Evolutionary conservation across 2,113 vertebrate species (phyloP), one percentile per base, ranked within the genome.

Genomic region (Ibidorhyncha struthersii): DNA sequence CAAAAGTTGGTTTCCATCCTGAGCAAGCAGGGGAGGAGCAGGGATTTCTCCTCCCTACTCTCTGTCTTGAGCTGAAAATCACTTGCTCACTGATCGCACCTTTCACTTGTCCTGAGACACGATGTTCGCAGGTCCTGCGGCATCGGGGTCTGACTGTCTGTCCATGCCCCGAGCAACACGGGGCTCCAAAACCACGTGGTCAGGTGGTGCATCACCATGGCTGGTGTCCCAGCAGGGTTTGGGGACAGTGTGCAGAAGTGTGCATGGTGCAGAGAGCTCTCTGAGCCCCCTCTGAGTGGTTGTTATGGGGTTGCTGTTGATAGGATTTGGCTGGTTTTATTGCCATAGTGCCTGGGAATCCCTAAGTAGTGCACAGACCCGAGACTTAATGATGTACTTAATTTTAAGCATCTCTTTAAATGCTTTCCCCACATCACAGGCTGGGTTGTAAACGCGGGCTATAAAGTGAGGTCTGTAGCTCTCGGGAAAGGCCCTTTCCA

Each of bases 131-230:
- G 62, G 45, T 21, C 50, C 19, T 22, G 36, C 50, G 25, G 10
- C 19, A 11, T 43, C 2, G 0, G 50, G 19, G 22, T 26, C 38
- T 93, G 58, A 34, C 56, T 70, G 9, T 15, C 40, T 82, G 32
- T 30, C 45, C 1, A 0, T 63, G n/a, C 14, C 70, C 70, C 3
- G 4, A 0, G 38, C 52, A 50, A n/a, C 45, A 19, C 2, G 1
- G 25, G 40, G 55, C 77, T 84, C 55, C 5, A 0, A 5, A 83
- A 22, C 30, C 1, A 0, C 23, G 0, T 17, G 34, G 23, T 15
- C 0, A 6, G 8, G 25, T 11, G n/a, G 32, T 36, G 21, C 56
- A 21, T 53, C 9, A 1, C 61, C 27, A 14, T 22, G 55, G 34
- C 27, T 6, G 2, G 5, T 19, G 34, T 5, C 73, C 30, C 84